Evolutionary conservation across 2,888 invertebrate genomes (phyloP), one percentile per base, ranked within the genome.

Genomic region (Drosophila nigricruria): DNA sequence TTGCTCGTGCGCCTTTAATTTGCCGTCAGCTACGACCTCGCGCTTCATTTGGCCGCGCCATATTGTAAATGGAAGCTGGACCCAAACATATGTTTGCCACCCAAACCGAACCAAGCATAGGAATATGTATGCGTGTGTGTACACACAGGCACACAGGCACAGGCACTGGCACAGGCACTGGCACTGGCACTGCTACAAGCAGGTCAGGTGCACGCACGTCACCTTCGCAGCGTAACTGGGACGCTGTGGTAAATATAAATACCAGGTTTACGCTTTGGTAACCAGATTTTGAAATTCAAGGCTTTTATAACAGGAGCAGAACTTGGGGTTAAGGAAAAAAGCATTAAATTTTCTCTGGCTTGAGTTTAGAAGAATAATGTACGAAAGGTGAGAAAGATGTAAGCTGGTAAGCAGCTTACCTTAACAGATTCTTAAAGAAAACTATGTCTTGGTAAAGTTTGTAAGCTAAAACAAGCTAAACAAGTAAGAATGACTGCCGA

Each of bases 41-140:
- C 40, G 49, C 34, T 52, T 52, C 59, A 53, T 53, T 67, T 42
- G 43, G 56, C 42, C 70, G 69, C 71, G 72, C 84, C 90, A 84
- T 89, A 84, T 84, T 84, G 84, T 65, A 76, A 82, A 72, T 76
- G 80, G 73, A 81, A 82, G 82, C 88, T 79, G 71, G 75, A 66
- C 58, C 50, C 80, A 76, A 84, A 85, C 84, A 84, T 84, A 84
- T 84, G 84, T 88, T 89, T 76, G 85, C 66, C 81, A 83, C 68
- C 73, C 73, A 58, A 60, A 54, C 63, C 6, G 27, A 70, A 59
- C 40, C 27, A 54, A 34, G 42, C 42, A 38, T 27, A 34, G 32
- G 23, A 3, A 32, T 20, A 14, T 14, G 20, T 42, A 14, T 43
- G 16, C 14, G 23, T 8, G 45, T 9, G 16, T 16, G 23, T 8